phyloP scores from a whole-genome alignment of 2,113 vertebrate species.

The Struthio camelus region DNA sequence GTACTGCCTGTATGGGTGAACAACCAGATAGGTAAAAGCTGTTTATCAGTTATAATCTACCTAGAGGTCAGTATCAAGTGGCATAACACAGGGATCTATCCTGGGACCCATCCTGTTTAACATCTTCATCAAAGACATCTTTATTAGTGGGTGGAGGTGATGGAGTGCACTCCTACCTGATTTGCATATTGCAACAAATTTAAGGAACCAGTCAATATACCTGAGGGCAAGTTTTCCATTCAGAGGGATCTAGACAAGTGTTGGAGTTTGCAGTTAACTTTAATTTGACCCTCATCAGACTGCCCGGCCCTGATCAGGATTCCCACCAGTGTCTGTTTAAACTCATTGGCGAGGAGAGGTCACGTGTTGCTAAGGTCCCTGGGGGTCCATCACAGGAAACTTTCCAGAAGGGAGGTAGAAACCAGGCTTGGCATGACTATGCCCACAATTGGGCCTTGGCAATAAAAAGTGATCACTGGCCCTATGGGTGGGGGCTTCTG shows the following conservation, averaged over 20 bases:
- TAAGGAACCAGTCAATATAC: background rate
- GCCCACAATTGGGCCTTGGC: no score
- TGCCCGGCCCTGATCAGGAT: no score
- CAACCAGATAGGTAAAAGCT: background rate
- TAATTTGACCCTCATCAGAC: no score
- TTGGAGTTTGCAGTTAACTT: no score
- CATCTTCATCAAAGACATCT: background rate
- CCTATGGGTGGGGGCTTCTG: no score
- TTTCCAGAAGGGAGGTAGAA: no score
- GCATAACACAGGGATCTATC: background rate
- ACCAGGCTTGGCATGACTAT: no score
- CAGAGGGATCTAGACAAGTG: background rate
- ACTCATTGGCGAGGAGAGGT: no score
- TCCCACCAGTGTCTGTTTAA: no score
- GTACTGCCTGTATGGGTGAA: accelerated
- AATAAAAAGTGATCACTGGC: no score
- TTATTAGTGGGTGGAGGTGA: background rate
- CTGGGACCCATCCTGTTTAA: background rate
- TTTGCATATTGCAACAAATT: background rate
- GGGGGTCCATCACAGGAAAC: no score
- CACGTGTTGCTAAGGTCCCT: no score
- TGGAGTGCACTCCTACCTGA: background rate
- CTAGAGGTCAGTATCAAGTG: background rate
- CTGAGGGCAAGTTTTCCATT: background rate
- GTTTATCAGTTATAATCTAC: background rate